Evolutionary conservation across 2,888 invertebrate species (phyloP).

Genomic region (Zonitis immaculata): DNA sequence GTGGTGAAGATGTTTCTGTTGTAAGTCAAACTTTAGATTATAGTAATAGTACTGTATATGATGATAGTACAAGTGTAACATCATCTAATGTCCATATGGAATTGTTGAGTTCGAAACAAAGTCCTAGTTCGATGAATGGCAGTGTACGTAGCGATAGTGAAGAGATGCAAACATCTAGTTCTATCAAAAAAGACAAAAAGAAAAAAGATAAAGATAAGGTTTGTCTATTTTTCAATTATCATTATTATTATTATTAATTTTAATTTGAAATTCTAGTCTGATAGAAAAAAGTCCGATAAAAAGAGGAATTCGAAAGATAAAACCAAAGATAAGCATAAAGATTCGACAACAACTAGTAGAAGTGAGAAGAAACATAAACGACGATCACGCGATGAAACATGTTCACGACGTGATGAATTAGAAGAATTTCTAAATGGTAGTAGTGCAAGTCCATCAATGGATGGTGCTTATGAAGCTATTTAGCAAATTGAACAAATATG

Average conservation of each 20-base stretch:
- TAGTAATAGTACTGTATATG: slow-evolving; percentile 51
- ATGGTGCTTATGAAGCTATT: slow-evolving; percentile 59
- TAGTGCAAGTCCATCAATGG: slow-evolving; percentile 51
- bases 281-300: slow-evolving; percentile 42
- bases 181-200: slow-evolving; percentile 42
- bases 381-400: slow-evolving; percentile 47
- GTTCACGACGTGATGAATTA: slow-evolving; percentile 52
- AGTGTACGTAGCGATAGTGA: slow-evolving; percentile 53
- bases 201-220: slow-evolving; percentile 49
- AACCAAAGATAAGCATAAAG: slow-evolving; percentile 49
- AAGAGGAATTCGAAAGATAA: slow-evolving; percentile 54
- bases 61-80: slow-evolving; percentile 53
- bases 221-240: no score
- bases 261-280: slow-evolving; percentile 22
- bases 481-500: slow-evolving; percentile 37
- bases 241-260: no score
- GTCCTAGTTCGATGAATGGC: slow-evolving; percentile 52
- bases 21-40: slow-evolving; percentile 51
- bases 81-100: slow-evolving; percentile 56
- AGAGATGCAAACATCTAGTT: slow-evolving; percentile 38
- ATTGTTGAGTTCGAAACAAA: slow-evolving; percentile 54
- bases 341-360: slow-evolving; percentile 41
- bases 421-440: slow-evolving; percentile 60
- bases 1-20: slow-evolving; percentile 50
- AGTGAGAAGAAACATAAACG: slow-evolving; percentile 48